Evolutionary conservation across 2,797 vertebrate species (phyloP), one percentile per base, ranked within the genome.

Genomic region (Leucoraja ocellata): DNA sequence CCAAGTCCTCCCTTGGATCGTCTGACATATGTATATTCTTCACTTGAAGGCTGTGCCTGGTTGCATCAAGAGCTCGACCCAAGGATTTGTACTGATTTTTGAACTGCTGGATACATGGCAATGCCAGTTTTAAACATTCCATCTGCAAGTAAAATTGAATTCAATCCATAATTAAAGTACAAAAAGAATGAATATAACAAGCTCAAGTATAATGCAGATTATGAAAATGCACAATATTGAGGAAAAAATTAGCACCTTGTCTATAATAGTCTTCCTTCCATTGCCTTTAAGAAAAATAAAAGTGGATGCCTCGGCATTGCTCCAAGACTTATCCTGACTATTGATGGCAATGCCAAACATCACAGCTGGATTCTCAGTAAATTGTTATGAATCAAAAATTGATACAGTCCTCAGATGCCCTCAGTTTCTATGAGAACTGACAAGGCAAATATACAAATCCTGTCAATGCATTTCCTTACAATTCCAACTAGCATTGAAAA

Each of bases 61-160:
- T 92, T 28, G 71, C 68, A 92, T 92, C 90, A 54, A 92, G 90
- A n/a, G 90, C 90, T 39, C 76, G 71, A 54, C 71, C 71, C 5
- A 92, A 92, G 14, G 71, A 25, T 92, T 73, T 74, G 71, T 92
- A 76, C 39, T 92, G 71, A 16, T 14, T 54, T 92, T 76, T n/a
- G 90, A 92, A 92, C 25, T 28, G 68, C 13, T 73, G 71, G 13
- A 54, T 54, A 46, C 21, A 16, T 5, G 23, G 25, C 36, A 92
- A 39, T 25, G 76, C 90, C 7, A 23, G 68, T 73, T 25, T 46
- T 76, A 92, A 76, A 92, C 54, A 36, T 16, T 92, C 90, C 36
- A 76, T 54, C 90, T 92, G 68, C 11, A 92, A 92, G 46, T 28
- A 32, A 92, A 71, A 92, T 54, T 28, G 21, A 92, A 68, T 68